Conservation (phyloP, 2,888 invertebrate species). For the Cabera pusaria region DNA sequence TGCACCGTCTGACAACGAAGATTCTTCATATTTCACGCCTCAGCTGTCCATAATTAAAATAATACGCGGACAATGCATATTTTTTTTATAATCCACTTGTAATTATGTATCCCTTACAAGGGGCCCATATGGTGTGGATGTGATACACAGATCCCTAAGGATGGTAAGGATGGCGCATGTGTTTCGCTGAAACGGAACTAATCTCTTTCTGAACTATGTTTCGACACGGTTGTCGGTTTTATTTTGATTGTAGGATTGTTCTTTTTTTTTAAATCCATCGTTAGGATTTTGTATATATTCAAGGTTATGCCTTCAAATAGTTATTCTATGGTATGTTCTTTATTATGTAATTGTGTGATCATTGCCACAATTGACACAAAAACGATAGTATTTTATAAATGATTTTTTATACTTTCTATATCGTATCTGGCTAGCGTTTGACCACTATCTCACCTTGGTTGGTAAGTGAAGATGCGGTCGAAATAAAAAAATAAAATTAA, state of each 20-base stretch:
- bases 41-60: constrained; percentile 54
- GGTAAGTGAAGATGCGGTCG: too few relatives aligned
- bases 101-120: constrained; percentile 60
- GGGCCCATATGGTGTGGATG: constrained; percentile 73
- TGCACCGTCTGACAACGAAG: too few relatives aligned
- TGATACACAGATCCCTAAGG: constrained; percentile 36
- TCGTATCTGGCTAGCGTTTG: too few relatives aligned
- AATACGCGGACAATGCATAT: constrained; percentile 45
- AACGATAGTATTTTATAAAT: too few relatives aligned
- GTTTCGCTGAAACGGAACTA: constrained; percentile 73
- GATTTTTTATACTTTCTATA: too few relatives aligned
- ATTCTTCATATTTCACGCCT: constrained; percentile 65
- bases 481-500: too few relatives aligned
- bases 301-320: too few relatives aligned
- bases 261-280: constrained; percentile 9
- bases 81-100: constrained; percentile 51
- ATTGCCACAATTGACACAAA: too few relatives aligned
- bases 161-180: constrained; percentile 46
- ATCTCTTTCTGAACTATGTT: constrained; percentile 57
- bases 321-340: too few relatives aligned
- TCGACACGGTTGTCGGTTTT: constrained; percentile 40
- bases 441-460: too few relatives aligned
- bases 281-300: too few relatives aligned
- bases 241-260: constrained; percentile 27
- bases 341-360: too few relatives aligned